Evolutionary conservation across 1,140 invertebrate species (phyloP).

Genomic region (Psilanteris sp.): DNA sequence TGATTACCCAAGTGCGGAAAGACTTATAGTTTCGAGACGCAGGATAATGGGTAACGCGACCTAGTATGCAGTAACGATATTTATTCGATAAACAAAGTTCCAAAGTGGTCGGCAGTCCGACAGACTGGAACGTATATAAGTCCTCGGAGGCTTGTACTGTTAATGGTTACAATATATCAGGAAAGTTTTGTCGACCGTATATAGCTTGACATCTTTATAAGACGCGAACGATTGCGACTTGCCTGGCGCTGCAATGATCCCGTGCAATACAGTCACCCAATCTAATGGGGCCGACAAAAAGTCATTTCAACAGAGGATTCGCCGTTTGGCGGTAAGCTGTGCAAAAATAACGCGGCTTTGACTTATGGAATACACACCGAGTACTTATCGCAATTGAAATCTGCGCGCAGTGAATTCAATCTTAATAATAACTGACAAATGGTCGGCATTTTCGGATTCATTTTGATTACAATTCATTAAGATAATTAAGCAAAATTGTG

Average conservation of each 20-base stretch:
- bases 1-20: constrained; percentile 65
- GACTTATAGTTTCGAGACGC: constrained; percentile 64
- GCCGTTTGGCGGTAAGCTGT: constrained; percentile 16
- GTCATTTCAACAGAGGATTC: constrained; percentile 29
- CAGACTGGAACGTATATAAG: constrained; percentile 67
- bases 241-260: constrained; percentile 43
- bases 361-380: constrained; percentile 26
- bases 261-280: constrained; percentile 39
- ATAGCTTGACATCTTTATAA: constrained; percentile 74
- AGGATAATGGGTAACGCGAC: constrained; percentile 66
- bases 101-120: constrained; percentile 65
- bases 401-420: constrained; percentile 26
- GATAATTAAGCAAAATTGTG: constrained; percentile 52
- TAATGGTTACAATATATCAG: constrained; percentile 75
- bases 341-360: constrained; percentile 34
- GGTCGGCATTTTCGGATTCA: constrained; percentile 34
- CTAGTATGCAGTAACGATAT: constrained; percentile 68
- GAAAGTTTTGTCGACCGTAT: constrained; percentile 72
- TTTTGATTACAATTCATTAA: constrained; percentile 62
- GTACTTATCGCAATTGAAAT: constrained; percentile 37
- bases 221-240: constrained; percentile 70
- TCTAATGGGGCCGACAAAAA: constrained; percentile 44
- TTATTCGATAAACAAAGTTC: constrained; percentile 76
- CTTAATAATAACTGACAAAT: constrained; percentile 52
- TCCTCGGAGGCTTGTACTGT: constrained; percentile 72